Base-by-base conservation (phyloP, 64 coral and sea anemone species). In the Acropora tenuis region DNA sequence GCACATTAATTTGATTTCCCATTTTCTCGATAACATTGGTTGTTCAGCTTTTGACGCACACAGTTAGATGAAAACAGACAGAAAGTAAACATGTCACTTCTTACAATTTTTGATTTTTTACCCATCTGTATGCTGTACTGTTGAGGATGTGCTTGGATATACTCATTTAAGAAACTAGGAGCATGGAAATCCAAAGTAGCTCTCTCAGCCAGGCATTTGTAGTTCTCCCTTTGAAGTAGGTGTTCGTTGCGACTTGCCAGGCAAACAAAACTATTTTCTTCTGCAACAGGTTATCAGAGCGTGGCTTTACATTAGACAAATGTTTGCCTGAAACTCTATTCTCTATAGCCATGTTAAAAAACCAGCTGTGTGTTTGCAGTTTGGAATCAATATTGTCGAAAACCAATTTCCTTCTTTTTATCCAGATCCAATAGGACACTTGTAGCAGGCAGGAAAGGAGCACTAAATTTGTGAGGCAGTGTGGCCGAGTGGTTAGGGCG, bases 301-400 rank as follows among this genome's bases (percentile, higher is more conserved):
- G 2, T 16, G 82, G 58, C 42, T 85, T 85, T 1, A 8, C 18
- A 58, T n/a, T 46, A 1, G 82, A 85, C 3, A 85, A 48, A n/a
- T 85, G 82, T 59, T 72, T 85, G 44, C 82, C 82, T 50, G 18
- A 85, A 4, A 85, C 82, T 18, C 82, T 2, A 13, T 91, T 91
- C 16, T 92, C 90, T 3, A 83, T 76, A 4, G 81, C 43, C 90
- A 86, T 71, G 2, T 66, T 1, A 15, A 75, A 55, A 5, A 92
- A 82, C 60, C 67, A 87, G 60, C 79, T 74, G 17, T 92, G 90
- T 1, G 80, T 75, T 42, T 92, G 44, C 15, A 87, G 90, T 2
- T 55, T 59, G n/a, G 68, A 92, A 10, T 92, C 90, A 78, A 92
- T 66, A 48, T 92, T 92, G 75, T 87, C 82, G 43, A 87, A 69